A percentile compares a stretch with the other conserved stretches of the same genome.
phyloP scores from a whole-genome alignment of 2,888 invertebrate species.

The Callyntrura sp. region DNA sequence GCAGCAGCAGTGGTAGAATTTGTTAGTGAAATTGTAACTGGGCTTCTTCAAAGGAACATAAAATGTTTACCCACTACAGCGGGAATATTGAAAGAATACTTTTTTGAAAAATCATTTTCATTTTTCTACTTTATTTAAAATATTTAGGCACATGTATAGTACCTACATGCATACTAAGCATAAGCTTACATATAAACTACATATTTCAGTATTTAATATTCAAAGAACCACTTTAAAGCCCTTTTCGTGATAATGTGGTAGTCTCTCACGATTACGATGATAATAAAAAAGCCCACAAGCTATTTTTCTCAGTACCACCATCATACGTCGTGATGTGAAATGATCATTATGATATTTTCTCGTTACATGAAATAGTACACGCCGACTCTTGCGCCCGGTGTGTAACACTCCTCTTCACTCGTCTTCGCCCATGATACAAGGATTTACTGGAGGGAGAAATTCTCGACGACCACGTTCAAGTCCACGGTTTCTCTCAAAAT shows the following conservation, averaged over 20 bases:
- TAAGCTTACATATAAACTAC: too few relatives aligned
- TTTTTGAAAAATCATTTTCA: too few relatives aligned
- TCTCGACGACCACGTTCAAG: conserved; percentile 56
- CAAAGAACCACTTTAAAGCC: not conserved
- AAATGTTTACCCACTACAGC: too few relatives aligned
- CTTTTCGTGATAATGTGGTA: conserved; percentile 27
- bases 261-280: conserved; percentile 32
- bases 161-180: too few relatives aligned
- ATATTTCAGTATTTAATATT: too few relatives aligned
- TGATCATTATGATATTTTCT: conserved; percentile 25
- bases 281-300: conserved; percentile 31
- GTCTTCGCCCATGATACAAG: not conserved
- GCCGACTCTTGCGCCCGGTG: not conserved
- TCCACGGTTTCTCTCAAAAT: conserved; percentile 25
- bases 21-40: not conserved
- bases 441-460: not conserved
- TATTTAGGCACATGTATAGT: too few relatives aligned
- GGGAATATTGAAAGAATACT: too few relatives aligned
- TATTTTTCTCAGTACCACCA: not conserved
- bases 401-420: not conserved
- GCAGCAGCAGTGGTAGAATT: not conserved
- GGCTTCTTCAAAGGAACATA: not conserved
- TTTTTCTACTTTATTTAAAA: too few relatives aligned
- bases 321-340: not conserved
- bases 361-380: not conserved